Percentiles rank a stretch among this genome's conserved stretches.
These are phyloP conservation scores for Vireo altiloquus DNA, from an alignment of 2,113 vertebrate genomes.

Conservation along the genomic window DNA sequence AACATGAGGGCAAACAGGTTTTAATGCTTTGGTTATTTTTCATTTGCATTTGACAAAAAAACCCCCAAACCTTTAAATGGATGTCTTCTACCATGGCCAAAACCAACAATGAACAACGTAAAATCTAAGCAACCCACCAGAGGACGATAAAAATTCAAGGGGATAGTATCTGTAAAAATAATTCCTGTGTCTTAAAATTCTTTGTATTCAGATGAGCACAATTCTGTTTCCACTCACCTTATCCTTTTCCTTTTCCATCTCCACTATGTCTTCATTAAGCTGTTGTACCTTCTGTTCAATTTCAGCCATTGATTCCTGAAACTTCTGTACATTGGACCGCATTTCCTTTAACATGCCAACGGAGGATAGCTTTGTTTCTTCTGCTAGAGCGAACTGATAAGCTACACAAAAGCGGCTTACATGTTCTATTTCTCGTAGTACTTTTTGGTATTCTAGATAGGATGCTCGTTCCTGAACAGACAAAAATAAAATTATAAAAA, in stretches of 20 bases:
- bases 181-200: background rate
- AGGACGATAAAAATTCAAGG: background rate
- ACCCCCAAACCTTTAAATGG: background rate
- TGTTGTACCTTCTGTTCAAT: conserved; percentile 77
- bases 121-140: background rate
- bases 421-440: conserved; percentile 84
- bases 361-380: conserved; percentile 81
- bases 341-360: conserved; percentile 79
- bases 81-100: background rate
- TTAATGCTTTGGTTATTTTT: background rate
- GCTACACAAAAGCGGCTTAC: conserved; percentile 83
- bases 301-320: conserved; percentile 75
- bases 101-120: background rate
- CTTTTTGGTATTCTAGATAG: conserved; percentile 92
- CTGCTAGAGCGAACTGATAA: conserved; percentile 85
- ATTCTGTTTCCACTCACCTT: conserved; percentile 70
- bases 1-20: background rate
- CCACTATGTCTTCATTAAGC: conserved; percentile 78
- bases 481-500: background rate
- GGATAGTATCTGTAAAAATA: background rate
- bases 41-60: background rate
- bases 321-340: conserved; percentile 72
- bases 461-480: conserved; percentile 81
- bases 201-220: background rate
- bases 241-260: conserved; percentile 83